phyloP scores from a whole-genome alignment of 2,113 vertebrate genomes.

The Castor canadensis region DNA sequence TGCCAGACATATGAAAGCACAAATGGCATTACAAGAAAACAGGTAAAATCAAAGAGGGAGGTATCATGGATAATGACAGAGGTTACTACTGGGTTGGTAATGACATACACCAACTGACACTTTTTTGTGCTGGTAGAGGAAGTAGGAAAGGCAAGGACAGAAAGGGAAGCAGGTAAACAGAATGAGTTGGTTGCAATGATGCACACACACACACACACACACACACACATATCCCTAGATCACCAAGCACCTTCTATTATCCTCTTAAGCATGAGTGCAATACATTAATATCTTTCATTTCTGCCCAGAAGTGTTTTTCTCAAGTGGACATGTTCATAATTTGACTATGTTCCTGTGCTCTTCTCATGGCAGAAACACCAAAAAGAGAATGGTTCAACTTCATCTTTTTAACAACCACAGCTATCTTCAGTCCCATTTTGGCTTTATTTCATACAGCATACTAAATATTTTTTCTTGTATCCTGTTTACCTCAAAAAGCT shows the following conservation, averaged over 20 bases:
- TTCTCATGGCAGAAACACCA: neutral
- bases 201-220: neutral
- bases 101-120: neutral
- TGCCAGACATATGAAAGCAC: neutral
- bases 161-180: neutral
- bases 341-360: neutral
- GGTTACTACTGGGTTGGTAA: neutral
- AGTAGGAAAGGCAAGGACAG: neutral
- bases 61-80: neutral
- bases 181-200: neutral
- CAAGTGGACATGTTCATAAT: neutral
- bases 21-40: neutral
- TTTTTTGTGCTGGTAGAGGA: neutral
- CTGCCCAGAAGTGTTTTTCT: neutral
- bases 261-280: neutral
- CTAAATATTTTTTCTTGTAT: slow-evolving; percentile 35
- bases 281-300: neutral
- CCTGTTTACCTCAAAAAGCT: neutral
- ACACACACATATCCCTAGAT: neutral
- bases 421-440: neutral
- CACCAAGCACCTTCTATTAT: neutral
- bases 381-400: neutral
- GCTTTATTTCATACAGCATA: neutral
- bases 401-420: neutral
- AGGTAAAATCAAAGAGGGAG: neutral